These are phyloP conservation scores for Poecile montanus DNA, from an alignment of 2,797 vertebrate species.

Conservation along the genomic window DNA sequence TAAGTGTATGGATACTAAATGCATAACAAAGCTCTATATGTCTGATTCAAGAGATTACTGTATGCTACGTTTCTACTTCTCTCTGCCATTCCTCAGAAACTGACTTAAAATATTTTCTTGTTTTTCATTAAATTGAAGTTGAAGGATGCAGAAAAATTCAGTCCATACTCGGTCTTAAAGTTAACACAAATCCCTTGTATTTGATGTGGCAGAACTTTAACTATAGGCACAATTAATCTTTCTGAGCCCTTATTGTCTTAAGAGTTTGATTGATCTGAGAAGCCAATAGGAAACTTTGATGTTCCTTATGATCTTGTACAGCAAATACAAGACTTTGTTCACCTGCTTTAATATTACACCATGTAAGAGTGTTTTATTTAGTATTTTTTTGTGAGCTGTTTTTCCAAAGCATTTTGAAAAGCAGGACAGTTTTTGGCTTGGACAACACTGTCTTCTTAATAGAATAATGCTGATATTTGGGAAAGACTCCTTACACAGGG, in stretches of 20 bases:
- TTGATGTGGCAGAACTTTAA: background rate
- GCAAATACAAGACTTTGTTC: background rate
- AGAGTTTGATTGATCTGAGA: background rate
- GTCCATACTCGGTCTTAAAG: background rate
- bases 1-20: background rate
- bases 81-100: background rate
- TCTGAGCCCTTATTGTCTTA: background rate
- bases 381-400: background rate
- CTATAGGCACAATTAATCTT: background rate
- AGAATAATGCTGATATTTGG: background rate
- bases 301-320: background rate
- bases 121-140: background rate
- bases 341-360: background rate
- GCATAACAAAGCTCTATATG: background rate
- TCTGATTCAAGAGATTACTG: background rate
- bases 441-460: background rate
- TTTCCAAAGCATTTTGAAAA: constrained; percentile 9
- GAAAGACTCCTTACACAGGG: background rate
- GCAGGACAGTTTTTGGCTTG: background rate
- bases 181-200: background rate
- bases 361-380: background rate
- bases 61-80: background rate
- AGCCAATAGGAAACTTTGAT: background rate
- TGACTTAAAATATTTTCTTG: background rate
- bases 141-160: background rate